Evolutionary conservation across 1,140 invertebrate species (phyloP), one percentile per base, ranked within the genome.

Genomic region (Tigriopus japonicus): DNA sequence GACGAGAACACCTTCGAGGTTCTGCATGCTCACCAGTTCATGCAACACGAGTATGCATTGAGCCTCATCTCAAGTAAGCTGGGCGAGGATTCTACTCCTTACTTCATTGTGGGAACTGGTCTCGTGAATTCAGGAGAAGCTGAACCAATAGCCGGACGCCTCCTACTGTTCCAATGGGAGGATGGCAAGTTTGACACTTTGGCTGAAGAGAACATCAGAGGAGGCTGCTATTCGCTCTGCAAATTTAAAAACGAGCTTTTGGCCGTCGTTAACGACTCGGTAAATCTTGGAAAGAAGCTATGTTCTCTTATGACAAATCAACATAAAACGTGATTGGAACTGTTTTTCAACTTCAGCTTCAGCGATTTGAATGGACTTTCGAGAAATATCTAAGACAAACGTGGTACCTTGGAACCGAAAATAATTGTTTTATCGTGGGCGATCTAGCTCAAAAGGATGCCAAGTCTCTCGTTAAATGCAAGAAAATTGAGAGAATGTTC

Each of bases 361-460:
- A 93, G 24, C 72, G 98, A 9, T 98, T 93, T 74, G 94, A 98
- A 70, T 98, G 93, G 92, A 97, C 92, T 0, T 81, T 83, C 0
- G 92, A 97, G 65, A 93, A 93, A 68, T 94, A 98, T 72, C 70
- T 99, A 42, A 76, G 93, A 60, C 74, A 94, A 62, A 88, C 92
- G 0, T 72, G 98, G 3, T 94, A 85, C 69, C 71, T 97, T 7
- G 98, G 98, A 75, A 90, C 86, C 0, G 97, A 97, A 73, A 93
- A 92, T 0, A 94, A 99, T 68, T 96, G 98, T 71, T 88, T 98
- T 60, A 74, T 98, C 0, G 86, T 98, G 40, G 94, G 93, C 0
- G 95, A 99, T 75, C 75, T 99, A 0, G 98, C 98, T 91, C 75
- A 92, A 40, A n/a, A n/a, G n/a, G n/a, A n/a, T n/a, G 97, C 93